These are phyloP conservation scores for Lypha dubia DNA, from an alignment of 2,888 invertebrate genomes.

Conservation along the genomic window DNA sequence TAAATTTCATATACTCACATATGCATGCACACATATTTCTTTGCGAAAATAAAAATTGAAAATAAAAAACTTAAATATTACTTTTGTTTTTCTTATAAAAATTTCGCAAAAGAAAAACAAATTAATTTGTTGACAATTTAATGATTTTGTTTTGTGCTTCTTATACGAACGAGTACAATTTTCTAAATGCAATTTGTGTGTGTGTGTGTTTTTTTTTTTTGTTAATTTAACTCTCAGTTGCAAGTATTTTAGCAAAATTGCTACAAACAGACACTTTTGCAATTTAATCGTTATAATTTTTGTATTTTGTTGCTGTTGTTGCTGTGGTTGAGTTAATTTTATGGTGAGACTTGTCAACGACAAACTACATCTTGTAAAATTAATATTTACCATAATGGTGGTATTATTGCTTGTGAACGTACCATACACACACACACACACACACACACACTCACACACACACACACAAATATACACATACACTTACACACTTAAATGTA, in stretches of 20 bases:
- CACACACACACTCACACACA: neutral
- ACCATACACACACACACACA: neutral
- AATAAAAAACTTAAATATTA: constrained; percentile 8
- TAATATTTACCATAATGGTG: constrained; percentile 22
- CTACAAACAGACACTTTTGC: constrained; percentile 39
- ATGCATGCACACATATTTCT: neutral
- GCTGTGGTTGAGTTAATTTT: no score
- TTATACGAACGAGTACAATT: no score
- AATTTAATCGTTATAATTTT: constrained; percentile 44
- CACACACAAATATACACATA: neutral
- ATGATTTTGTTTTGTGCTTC: constrained; percentile 30
- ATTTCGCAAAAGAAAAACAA: constrained; percentile 53
- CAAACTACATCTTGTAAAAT: constrained; percentile 14
- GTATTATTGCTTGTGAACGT: constrained; percentile 2
- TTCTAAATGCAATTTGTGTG: constrained; percentile 13
- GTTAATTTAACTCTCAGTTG: constrained; percentile 7
- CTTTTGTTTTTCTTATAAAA: constrained; percentile 18
- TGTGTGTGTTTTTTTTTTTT: no score
- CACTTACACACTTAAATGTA: neutral
- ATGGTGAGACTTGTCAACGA: constrained; percentile 36
- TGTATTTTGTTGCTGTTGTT: neutral
- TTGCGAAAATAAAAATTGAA: no score
- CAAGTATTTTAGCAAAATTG: constrained; percentile 17
- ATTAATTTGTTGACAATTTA: constrained; percentile 53
- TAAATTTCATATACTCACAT: neutral